phyloP scores from a whole-genome alignment of 2,797 vertebrate species.

The Adrianichthys oophorus region DNA sequence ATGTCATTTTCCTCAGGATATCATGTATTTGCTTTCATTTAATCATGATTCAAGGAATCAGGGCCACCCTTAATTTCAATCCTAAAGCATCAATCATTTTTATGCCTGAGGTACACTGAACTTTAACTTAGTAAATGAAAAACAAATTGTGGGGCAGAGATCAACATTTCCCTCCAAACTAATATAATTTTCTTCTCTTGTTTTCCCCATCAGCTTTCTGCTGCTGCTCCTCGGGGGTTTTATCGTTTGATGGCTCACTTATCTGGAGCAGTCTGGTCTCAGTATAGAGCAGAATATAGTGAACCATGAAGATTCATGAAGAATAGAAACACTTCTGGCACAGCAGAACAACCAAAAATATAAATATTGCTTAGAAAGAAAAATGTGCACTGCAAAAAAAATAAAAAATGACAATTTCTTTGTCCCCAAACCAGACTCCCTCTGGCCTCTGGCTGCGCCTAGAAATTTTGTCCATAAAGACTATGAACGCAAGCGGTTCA shows the following conservation, averaged over 20 bases:
- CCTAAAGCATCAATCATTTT: background rate
- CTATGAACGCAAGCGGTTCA: too few relatives aligned
- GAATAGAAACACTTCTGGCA: too few relatives aligned
- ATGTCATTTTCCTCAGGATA: background rate
- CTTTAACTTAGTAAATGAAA: background rate
- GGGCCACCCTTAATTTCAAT: background rate
- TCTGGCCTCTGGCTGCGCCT: too few relatives aligned
- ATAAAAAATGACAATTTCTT: too few relatives aligned
- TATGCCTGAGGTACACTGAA: background rate
- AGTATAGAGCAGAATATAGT: too few relatives aligned
- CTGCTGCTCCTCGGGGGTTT: background rate
- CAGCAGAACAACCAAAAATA: too few relatives aligned
- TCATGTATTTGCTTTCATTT: background rate
- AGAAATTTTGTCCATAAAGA: too few relatives aligned
- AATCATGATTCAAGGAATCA: background rate
- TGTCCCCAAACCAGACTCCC: too few relatives aligned
- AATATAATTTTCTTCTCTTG: background rate
- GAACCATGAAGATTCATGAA: too few relatives aligned
- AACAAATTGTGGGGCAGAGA: background rate
- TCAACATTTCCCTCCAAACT: background rate
- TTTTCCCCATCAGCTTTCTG: background rate
- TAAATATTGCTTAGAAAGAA: too few relatives aligned
- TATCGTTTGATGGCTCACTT: background rate
- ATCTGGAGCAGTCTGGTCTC: background rate
- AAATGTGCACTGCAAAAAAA: too few relatives aligned